A percentile compares a stretch with the other conserved stretches of the same genome.
Evolutionary conservation across 2,113 vertebrate species (phyloP).

Genomic region (Athene noctua): DNA sequence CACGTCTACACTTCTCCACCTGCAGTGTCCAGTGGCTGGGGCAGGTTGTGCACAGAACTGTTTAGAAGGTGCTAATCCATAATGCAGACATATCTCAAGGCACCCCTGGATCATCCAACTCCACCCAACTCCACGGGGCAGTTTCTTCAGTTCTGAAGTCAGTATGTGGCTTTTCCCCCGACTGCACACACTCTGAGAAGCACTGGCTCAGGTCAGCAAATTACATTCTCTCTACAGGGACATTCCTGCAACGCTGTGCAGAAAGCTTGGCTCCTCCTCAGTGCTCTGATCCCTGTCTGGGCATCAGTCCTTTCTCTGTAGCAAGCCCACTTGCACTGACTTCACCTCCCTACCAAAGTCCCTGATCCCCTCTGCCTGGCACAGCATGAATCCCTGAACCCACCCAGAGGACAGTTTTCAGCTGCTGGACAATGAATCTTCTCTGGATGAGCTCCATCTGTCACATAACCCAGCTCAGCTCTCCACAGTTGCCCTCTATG

Average conservation of each 20-base stretch:
- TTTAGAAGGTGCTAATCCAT: background rate
- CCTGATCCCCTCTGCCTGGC: background rate
- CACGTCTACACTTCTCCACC: background rate
- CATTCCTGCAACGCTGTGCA: background rate
- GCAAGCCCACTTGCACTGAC: background rate
- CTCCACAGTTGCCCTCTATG: background rate
- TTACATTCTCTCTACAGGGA: background rate
- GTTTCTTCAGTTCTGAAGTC: background rate
- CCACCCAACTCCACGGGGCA: background rate
- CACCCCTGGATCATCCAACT: background rate
- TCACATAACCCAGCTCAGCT: accelerated
- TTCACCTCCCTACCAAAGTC: background rate
- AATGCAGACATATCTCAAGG: background rate
- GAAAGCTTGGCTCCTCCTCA: background rate
- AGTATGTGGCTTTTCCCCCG: accelerated
- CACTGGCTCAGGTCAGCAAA: background rate
- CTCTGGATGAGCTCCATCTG: background rate
- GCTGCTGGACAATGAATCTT: background rate
- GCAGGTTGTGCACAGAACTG: background rate
- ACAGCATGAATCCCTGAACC: background rate
- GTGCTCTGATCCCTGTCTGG: background rate
- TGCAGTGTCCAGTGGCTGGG: accelerated
- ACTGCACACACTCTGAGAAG: background rate
- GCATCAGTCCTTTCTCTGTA: background rate
- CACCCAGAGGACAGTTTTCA: background rate